Evolutionary conservation across 2,113 vertebrate genomes (phyloP).

Genomic region (Sminthopsis crassicaudata): DNA sequence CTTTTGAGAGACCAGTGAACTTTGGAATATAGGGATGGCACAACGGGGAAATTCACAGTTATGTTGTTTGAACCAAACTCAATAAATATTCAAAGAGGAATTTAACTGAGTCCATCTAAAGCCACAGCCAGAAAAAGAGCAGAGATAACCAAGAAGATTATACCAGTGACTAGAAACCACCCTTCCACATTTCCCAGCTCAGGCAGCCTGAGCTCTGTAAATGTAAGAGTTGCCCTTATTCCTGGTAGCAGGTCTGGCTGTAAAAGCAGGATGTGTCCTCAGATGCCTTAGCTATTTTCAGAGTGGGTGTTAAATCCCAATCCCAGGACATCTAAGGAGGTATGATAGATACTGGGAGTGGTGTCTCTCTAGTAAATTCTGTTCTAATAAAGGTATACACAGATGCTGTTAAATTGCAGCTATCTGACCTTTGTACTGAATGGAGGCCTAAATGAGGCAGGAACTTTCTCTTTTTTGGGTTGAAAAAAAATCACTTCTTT

Average conservation of each 20-base stretch:
- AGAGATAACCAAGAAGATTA: neutral
- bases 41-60: neutral
- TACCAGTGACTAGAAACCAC: neutral
- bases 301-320: constrained; percentile 56
- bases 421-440: neutral
- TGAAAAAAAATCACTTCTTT: neutral
- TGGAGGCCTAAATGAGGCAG: neutral
- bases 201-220: neutral
- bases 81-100: neutral
- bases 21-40: neutral
- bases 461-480: neutral
- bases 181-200: neutral
- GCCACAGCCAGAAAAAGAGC: neutral
- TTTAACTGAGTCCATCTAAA: neutral
- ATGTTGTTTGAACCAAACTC: neutral
- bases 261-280: constrained; percentile 69
- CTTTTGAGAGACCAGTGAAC: neutral
- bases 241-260: neutral
- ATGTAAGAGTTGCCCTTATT: neutral
- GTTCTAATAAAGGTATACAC: neutral
- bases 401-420: neutral
- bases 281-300: constrained; percentile 77
- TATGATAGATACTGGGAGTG: neutral
- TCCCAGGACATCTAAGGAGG: neutral
- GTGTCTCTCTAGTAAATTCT: neutral